Conservation (phyloP, 2,888 invertebrate genomes). For the Drosophila paracracens region DNA sequence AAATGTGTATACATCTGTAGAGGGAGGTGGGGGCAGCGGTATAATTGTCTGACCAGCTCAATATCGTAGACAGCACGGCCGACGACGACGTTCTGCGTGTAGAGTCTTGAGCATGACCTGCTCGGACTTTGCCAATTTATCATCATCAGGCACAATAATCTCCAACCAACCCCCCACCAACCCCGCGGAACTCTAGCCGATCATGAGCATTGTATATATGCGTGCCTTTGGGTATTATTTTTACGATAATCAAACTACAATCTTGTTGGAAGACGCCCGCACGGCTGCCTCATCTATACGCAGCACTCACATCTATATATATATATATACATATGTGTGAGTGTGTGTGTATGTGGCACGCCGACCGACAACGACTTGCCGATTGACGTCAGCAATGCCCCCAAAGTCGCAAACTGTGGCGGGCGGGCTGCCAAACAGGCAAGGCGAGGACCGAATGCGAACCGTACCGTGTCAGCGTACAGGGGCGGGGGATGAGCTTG, state of each 20-base stretch:
- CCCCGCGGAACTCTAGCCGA: background rate
- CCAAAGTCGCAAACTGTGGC: constrained; percentile 77
- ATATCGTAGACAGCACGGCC: constrained; percentile 49
- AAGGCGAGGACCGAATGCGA: constrained; percentile 29
- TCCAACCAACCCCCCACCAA: background rate
- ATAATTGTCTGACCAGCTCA: constrained; percentile 19
- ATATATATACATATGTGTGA: constrained; percentile 3
- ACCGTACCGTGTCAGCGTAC: constrained; percentile 23
- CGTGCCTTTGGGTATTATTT: constrained; percentile 57
- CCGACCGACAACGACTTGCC: constrained; percentile 81
- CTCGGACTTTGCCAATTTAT: constrained; percentile 33
- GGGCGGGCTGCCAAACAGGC: constrained; percentile 76
- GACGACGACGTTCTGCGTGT: background rate
- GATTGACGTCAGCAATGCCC: constrained; percentile 85
- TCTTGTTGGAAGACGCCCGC: constrained; percentile 65
- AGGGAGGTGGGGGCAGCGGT: constrained; percentile 11
- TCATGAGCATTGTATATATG: constrained; percentile 30
- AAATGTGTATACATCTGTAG: background rate
- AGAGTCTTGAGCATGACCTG: constrained; percentile 19
- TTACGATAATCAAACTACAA: constrained; percentile 62
- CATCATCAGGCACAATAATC: constrained; percentile 17
- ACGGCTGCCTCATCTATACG: constrained; percentile 61
- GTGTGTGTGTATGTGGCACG: constrained; percentile 66
- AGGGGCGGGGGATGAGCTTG: background rate
- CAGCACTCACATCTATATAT: constrained; percentile 36